A percentile compares a stretch with the other conserved stretches of the same genome.
Evolutionary conservation across 2,888 invertebrate genomes (phyloP).

Genomic region (Drosophila histrio): DNA sequence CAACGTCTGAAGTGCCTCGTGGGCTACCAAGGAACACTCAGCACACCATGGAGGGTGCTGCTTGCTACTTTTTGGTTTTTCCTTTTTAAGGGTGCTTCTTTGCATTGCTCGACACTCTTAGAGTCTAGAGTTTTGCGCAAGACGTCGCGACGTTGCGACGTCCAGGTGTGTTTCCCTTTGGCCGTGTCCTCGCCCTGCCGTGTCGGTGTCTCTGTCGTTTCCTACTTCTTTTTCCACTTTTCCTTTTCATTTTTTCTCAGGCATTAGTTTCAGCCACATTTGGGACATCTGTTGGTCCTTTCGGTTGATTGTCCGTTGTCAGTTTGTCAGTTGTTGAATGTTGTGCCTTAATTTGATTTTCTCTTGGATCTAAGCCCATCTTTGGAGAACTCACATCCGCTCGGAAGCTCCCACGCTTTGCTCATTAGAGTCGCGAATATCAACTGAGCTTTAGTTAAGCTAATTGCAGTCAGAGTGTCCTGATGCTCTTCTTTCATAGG

Average conservation of each 20-base stretch:
- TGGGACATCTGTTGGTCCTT: constrained; percentile 60
- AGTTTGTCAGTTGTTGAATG: neutral
- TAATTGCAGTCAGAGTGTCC: constrained; percentile 62
- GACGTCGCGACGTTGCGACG: constrained; percentile 33
- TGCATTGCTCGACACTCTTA: neutral
- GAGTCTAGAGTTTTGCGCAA: constrained; percentile 48
- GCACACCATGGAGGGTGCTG: constrained; percentile 50
- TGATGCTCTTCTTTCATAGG: constrained; percentile 62
- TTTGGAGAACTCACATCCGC: constrained; percentile 31
- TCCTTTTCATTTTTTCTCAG: constrained; percentile 50
- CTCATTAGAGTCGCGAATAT: constrained; percentile 28
- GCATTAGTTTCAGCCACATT: constrained; percentile 47
- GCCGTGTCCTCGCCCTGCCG: constrained; percentile 23
- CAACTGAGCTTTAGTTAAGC: constrained; percentile 37
- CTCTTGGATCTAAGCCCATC: constrained; percentile 30
- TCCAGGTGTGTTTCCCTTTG: constrained; percentile 60
- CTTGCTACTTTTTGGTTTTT: constrained; percentile 57
- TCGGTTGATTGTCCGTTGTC: constrained; percentile 1
- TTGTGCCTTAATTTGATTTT: constrained; percentile 26
- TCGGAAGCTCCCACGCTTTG: constrained; percentile 72
- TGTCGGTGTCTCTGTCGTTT: constrained; percentile 18
- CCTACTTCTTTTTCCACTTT: constrained; percentile 51
- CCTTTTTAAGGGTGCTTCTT: constrained; percentile 70
- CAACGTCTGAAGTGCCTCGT: constrained; percentile 51
- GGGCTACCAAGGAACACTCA: constrained; percentile 20